A percentile compares a stretch with the other conserved stretches of the same genome.
phyloP scores from a whole-genome alignment of 2,113 vertebrate species.

The Xiphophorus hellerii region DNA sequence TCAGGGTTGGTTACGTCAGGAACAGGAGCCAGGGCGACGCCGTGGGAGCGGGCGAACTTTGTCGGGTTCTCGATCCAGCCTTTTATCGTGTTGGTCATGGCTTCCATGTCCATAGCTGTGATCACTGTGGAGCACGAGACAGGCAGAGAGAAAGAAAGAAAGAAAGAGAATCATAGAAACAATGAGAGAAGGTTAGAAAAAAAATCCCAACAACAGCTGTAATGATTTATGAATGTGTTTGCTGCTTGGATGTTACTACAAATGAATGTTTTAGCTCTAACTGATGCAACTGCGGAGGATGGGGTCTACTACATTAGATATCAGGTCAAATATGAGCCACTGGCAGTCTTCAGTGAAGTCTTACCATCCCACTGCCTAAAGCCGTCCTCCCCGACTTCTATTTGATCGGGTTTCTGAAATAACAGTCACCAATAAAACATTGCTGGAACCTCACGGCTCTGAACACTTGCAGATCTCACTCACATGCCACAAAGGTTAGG shows the following conservation, averaged over 20 bases:
- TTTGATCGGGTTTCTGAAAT: slow-evolving; percentile 89
- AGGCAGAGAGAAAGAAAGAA: not conserved
- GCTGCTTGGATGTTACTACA: slow-evolving; percentile 5
- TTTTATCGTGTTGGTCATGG: slow-evolving; percentile 83
- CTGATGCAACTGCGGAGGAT: slow-evolving; percentile 2
- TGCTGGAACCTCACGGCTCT: slow-evolving; percentile 80
- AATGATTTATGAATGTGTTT: slow-evolving; percentile 14
- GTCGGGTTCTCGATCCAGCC: slow-evolving; percentile 84
- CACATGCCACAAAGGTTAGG: slow-evolving; percentile 61
- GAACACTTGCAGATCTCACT: slow-evolving; percentile 73
- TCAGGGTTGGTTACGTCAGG: slow-evolving; percentile 56
- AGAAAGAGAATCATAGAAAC: not conserved
- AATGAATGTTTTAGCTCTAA: not conserved
- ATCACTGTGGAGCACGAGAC: slow-evolving; percentile 74
- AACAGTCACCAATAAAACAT: slow-evolving; percentile 88
- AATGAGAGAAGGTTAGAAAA: not conserved
- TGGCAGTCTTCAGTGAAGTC: slow-evolving; percentile 81
- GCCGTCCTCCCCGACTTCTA: slow-evolving; percentile 86
- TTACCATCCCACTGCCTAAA: slow-evolving; percentile 92
- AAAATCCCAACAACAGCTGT: not conserved
- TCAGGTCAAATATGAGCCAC: slow-evolving; percentile 37
- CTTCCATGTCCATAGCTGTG: slow-evolving; percentile 84
- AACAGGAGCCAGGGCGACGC: slow-evolving; percentile 62
- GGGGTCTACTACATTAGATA: not conserved
- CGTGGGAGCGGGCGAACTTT: slow-evolving; percentile 85